Evolutionary conservation across 2,113 vertebrate species (phyloP), one percentile per base, ranked within the genome.

Genomic region (Ploceus nigricollis): DNA sequence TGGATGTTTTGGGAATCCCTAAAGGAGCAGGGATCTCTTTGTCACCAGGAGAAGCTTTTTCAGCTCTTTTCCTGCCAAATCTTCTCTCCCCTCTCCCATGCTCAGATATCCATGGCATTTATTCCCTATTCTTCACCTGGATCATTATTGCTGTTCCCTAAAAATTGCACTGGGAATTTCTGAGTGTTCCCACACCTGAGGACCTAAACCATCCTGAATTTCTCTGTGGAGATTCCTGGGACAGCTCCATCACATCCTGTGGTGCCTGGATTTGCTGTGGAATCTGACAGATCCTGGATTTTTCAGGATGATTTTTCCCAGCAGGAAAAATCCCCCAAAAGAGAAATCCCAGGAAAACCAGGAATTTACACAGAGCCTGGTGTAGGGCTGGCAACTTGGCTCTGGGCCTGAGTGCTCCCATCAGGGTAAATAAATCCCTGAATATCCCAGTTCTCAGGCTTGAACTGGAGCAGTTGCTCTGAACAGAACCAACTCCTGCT

Each of bases 271-370:
- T 45, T 37, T 27, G 54, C 81, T 27, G 40, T 22, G 48, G n/a
- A 2, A 10, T 51, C 1, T 0, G 17, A 8, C 18, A 39, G n/a
- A 20, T 58, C 50, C 31, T n/a, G 0, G 6, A 1, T n/a, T 15
- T 65, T 64, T 31, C 27, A 18, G 79, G 72, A 9, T 90, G 39
- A 2, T 15, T 75, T 64, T 87, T 23, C 53, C 54, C 54, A 56
- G 7, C 28, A 53, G 57, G n/a, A 58, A 18, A 60, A 27, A 9
- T 15, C 13, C 60, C 60, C 39, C 19, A 28, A 28, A 48, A 39
- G 35, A 68, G 20, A 27, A 76, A n/a, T 57, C 21, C 27, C 42
- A 18, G 42, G 33, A 70, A 76, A 37, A 33, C 0, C 56, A n/a
- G 0, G 1, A 13, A 42, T 39, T 44, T 24, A 11, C 40, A 6